Evolutionary conservation across 1,140 invertebrate species (phyloP).

Genomic region (Tribolium madens): DNA sequence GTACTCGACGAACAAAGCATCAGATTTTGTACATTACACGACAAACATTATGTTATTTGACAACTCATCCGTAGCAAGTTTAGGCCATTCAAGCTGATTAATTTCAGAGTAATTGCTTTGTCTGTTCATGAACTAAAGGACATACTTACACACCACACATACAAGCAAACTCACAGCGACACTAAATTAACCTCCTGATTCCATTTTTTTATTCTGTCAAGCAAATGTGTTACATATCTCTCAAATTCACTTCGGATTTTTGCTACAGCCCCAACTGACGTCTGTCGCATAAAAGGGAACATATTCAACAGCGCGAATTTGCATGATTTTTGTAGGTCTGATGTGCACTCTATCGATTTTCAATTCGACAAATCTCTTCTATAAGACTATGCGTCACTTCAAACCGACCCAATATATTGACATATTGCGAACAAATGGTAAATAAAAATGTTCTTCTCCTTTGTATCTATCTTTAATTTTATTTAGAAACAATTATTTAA

Average conservation of each 20-base stretch:
- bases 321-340: conserved; percentile 1
- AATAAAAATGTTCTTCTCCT: not conserved
- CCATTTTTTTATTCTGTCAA: not conserved
- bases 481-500: too few relatives aligned
- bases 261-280: not conserved
- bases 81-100: conserved; percentile 30
- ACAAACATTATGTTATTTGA: conserved; percentile 35
- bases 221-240: not conserved
- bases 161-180: not conserved
- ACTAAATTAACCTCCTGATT: conserved; percentile 6
- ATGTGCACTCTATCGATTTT: not conserved
- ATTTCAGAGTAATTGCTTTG: conserved; percentile 34
- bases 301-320: conserved; percentile 21
- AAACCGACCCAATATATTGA: not conserved
- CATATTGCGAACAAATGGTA: too few relatives aligned
- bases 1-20: conserved; percentile 6
- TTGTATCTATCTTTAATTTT: too few relatives aligned
- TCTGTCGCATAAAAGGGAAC: not conserved
- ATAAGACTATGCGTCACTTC: not conserved
- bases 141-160: conserved; percentile 2
- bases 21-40: conserved; percentile 29
- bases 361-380: not conserved
- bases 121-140: conserved; percentile 21
- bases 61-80: conserved; percentile 22
- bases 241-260: not conserved